Base-by-base conservation (phyloP, 2,888 invertebrate species). In the Neocrepidodera transversa region DNA sequence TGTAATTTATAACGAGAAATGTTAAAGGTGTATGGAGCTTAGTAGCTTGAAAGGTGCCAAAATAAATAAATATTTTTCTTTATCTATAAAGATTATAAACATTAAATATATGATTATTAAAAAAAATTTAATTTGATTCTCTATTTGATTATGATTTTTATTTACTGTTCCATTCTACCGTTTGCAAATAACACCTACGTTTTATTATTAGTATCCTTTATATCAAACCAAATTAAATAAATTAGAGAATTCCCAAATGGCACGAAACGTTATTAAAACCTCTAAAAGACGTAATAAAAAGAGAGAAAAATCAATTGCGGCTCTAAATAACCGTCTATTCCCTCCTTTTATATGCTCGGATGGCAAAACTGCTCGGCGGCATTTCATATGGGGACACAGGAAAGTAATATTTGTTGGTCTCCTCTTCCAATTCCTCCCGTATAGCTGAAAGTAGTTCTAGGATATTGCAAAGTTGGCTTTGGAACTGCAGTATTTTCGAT, bases 391-490 rank as follows among this genome's bases (percentile, higher is more conserved):
- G 38, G 17, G 38, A 38, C 14, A 38, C 38, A 38, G 10, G 2
- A 11, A 38, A 16, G 38, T 38, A 38, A 38, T 38, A 38, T 38
- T 38, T 38, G 38, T 38, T 38, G 38, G 38, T 17, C 17, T 38
- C 7, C 8, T 38, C 14, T 17, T n/a, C 5, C 30, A 2, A 7
- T 30, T 38, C 38, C 17, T 38, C 8, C 38, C 38, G 17, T 2
- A 38, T 38, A 38, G 17, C 38, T n/a, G 38, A 38, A 38, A 38
- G 8, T 38, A 38, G 6, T 38, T 38, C 38, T 10, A 17, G 38
- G 17, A 38, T 38, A 38, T 38, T 38, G 38, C 38, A 38, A 35
- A 38, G 32, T 32, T 2, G 32, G 32, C 32, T 32, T 32, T 32
- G 32, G 6, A 13, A 32, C 3, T 23, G 4, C 30, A 4, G 32